These are phyloP conservation scores for Athripsodes cinereus DNA, from an alignment of 2,888 invertebrate genomes.

Conservation along the genomic window DNA sequence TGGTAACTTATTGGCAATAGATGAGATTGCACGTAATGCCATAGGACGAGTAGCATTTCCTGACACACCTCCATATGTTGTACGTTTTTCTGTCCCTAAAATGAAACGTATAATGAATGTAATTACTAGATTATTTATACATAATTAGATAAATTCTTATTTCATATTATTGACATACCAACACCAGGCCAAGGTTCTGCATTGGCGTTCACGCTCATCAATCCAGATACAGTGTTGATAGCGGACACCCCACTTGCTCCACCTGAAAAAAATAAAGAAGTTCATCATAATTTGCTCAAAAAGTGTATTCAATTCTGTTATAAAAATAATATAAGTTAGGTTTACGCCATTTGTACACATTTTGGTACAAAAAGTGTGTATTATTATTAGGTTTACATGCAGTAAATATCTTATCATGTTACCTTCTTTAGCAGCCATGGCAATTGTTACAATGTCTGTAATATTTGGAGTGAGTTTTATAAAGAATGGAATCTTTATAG, in stretches of 20 bases:
- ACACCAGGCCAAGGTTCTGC: constrained; percentile 90
- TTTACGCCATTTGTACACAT: too few species aligned
- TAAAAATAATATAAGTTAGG: too few species aligned
- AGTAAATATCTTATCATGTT: constrained; percentile 21
- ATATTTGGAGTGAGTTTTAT: constrained; percentile 97
- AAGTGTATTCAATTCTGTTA: neutral
- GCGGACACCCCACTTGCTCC: constrained; percentile 94
- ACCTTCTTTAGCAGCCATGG: constrained; percentile 85
- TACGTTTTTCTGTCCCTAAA: constrained; percentile 58
- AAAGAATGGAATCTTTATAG: constrained; percentile 91
- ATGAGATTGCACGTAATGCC: constrained; percentile 85
- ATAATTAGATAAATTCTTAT: neutral
- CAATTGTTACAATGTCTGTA: constrained; percentile 86
- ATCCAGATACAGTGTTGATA: constrained; percentile 93
- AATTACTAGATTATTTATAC: neutral
- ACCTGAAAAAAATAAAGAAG: constrained; percentile 45
- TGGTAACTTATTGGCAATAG: constrained; percentile 76
- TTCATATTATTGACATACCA: constrained; percentile 48
- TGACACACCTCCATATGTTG: constrained; percentile 93
- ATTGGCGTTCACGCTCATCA: constrained; percentile 81
- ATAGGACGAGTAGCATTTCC: constrained; percentile 94
- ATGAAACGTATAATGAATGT: neutral
- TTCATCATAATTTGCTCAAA: neutral
- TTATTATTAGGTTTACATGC: too few species aligned
- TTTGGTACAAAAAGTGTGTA: too few species aligned